Evolutionary conservation across 2,113 vertebrate genomes (phyloP), one percentile per base, ranked within the genome.

Genomic region (Hippocampus guttulatus): DNA sequence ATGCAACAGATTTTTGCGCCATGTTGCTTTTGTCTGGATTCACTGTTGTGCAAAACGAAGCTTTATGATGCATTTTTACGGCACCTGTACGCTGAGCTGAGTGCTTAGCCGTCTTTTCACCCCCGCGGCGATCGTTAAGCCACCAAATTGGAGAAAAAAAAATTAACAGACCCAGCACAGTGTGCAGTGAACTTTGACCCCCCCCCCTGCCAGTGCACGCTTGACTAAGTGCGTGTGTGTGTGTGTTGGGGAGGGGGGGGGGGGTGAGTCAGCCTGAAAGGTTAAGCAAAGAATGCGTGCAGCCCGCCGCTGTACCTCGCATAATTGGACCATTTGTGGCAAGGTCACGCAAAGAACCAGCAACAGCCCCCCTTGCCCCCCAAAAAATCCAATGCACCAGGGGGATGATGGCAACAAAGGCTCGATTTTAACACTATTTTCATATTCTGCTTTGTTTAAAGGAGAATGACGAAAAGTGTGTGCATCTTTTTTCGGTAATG

Each of bases 291-390:
- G 88, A 89, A 88, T 88, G 88, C 82, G 82, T 74, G 71, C 68
- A 75, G 80, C 60, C 82, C 68, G 73, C 74, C 81, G 71, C 71
- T 80, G 74, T 80, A 75, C 80, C 81, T 76, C 20, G n/a, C 74
- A 83, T 88, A 88, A 90, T 87, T 88, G 74, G 84, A 80, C 81
- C 86, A 84, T 90, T 89, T 90, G 87, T 83, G 74, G 81, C 79
- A 75, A 88, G 85, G 88, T 87, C 84, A 84, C 55, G 66, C 52
- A 76, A 70, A 73, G 58, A 82, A 72, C 69, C 1, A 14, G 14
- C 41, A 69, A 71, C 18, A 18, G 21, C 62, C 33, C 58, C 33
- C 21, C 41, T 21, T 14, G 10, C 64, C 23, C 43, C 25, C 1
- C 58, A 18, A 38, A 58, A 43, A 7, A 38, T 52, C 38, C 38